Conservation (phyloP, 2,888 invertebrate genomes). For the Caenorhabditis auriculariae region DNA sequence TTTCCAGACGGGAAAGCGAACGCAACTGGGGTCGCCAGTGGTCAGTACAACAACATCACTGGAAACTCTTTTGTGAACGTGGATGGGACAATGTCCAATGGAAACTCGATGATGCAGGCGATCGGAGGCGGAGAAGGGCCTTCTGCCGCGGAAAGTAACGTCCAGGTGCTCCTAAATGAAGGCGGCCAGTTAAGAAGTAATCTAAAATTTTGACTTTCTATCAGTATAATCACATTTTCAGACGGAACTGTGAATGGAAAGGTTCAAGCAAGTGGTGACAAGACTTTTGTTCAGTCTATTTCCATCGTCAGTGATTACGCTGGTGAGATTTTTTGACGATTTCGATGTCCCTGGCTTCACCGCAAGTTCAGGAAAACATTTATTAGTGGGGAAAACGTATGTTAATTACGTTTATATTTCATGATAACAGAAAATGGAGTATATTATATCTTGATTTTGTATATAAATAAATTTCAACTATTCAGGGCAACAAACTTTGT, state of each 20-base stretch:
- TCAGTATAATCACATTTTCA: constrained; percentile 1
- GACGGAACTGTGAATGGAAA: constrained; percentile 30
- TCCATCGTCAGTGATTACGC: constrained; percentile 33
- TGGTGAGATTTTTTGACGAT: constrained; percentile 13
- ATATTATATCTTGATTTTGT: no score
- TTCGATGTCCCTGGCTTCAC: no score
- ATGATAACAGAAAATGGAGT: no score
- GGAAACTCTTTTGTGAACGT: constrained; percentile 27
- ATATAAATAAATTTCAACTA: no score
- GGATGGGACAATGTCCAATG: constrained; percentile 17
- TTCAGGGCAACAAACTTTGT: constrained; percentile 36
- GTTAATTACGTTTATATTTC: no score
- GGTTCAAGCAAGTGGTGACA: constrained; percentile 31
- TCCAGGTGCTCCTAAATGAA: constrained; percentile 19
- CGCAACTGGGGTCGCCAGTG: constrained; percentile 26
- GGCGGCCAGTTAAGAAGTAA: constrained; percentile 22
- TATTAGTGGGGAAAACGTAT: no score
- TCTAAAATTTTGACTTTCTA: not conserved
- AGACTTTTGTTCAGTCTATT: constrained; percentile 34
- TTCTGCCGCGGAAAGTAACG: constrained; percentile 23
- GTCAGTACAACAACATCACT: constrained; percentile 33
- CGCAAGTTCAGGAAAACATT: no score
- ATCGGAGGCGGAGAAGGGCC: constrained; percentile 28
- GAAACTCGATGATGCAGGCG: constrained; percentile 32
- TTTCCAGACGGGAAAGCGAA: constrained; percentile 22